These are phyloP conservation scores for Merodon equestris DNA, from an alignment of 2,888 invertebrate genomes.

Conservation along the genomic window DNA sequence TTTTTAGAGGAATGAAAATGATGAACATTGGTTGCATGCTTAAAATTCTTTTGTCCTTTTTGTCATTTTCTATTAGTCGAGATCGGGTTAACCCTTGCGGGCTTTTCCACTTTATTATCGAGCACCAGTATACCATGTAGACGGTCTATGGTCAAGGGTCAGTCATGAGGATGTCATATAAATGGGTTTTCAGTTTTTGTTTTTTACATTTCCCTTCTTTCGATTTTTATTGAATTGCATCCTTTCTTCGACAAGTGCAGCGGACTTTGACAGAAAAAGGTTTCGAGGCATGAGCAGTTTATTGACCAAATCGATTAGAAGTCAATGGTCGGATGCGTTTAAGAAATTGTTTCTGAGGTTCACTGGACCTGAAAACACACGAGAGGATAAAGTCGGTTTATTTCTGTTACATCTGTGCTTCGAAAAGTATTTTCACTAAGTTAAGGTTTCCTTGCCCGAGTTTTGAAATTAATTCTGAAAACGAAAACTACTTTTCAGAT, in stretches of 20 bases:
- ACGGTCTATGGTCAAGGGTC: slow-evolving; percentile 1
- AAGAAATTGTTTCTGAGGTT: no score
- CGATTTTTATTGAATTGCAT: slow-evolving; percentile 21
- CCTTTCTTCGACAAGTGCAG: slow-evolving; percentile 17
- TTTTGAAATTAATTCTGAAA: no score
- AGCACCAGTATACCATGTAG: slow-evolving; percentile 30
- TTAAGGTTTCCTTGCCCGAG: no score
- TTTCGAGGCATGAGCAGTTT: no score
- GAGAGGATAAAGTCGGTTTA: no score
- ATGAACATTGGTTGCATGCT: slow-evolving; percentile 62
- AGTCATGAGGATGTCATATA: slow-evolving; percentile 15
- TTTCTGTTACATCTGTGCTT: no score
- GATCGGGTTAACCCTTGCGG: slow-evolving; percentile 38
- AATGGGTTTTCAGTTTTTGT: slow-evolving; percentile 14
- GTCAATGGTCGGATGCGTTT: no score
- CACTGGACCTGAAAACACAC: no score
- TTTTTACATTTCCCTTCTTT: background rate
- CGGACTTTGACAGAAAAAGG: slow-evolving; percentile 12
- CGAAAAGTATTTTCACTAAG: no score
- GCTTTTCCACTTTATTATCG: slow-evolving; percentile 58
- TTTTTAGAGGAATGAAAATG: slow-evolving; percentile 48
- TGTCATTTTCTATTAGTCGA: slow-evolving; percentile 4
- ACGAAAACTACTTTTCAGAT: no score
- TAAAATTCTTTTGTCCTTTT: slow-evolving; percentile 43
- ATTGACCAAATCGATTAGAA: no score